A percentile compares a stretch with the other conserved stretches of the same genome.
phyloP scores from a whole-genome alignment of 2,113 vertebrate species.

The Halichoerus grypus region DNA sequence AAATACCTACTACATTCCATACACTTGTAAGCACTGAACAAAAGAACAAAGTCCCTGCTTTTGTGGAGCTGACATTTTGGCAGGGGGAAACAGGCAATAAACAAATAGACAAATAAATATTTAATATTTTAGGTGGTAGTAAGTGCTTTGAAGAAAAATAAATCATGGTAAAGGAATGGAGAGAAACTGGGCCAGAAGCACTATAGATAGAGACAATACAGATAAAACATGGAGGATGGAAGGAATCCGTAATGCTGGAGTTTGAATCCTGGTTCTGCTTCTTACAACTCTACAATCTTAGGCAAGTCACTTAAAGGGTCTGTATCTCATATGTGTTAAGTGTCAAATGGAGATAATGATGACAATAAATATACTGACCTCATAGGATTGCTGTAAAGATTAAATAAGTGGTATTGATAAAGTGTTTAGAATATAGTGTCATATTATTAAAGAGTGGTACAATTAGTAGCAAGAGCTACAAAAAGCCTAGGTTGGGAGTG shows the following conservation, averaged over 20 bases:
- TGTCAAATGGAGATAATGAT: background rate
- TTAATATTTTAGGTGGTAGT: background rate
- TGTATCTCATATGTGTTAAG: background rate
- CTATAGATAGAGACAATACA: background rate
- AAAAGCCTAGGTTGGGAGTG: background rate
- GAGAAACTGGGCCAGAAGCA: background rate
- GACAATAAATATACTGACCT: background rate
- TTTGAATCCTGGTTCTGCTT: background rate
- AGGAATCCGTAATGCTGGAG: background rate
- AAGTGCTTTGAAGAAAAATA: background rate
- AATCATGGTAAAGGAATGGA: background rate
- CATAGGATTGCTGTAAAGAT: background rate
- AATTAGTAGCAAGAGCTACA: background rate
- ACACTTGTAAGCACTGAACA: background rate
- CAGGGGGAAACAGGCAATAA: background rate
- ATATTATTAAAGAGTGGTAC: background rate
- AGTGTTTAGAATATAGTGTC: background rate
- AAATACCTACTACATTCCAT: background rate
- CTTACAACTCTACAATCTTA: background rate
- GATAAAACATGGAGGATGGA: background rate
- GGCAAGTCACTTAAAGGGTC: background rate
- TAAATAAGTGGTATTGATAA: background rate
- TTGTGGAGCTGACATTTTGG: background rate
- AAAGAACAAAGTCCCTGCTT: conserved; percentile 31
- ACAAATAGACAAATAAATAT: background rate